Percentiles rank a stretch among this genome's conserved stretches.
Conservation (phyloP, 2,113 vertebrate species). For the Centropus unirufus region DNA sequence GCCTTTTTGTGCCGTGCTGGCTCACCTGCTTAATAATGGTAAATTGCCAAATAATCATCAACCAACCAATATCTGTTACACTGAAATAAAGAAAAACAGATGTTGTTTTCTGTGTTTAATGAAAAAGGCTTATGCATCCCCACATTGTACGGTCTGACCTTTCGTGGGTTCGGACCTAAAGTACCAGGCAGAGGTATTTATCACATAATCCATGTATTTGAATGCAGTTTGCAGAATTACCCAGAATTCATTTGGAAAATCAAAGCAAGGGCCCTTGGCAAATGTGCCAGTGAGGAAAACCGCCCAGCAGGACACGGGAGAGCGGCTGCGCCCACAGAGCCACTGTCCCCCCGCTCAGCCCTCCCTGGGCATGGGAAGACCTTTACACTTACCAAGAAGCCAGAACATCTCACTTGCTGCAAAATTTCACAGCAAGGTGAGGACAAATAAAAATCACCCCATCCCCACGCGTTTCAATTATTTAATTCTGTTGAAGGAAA, state of each 20-base stretch:
- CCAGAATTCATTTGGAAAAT: constrained; percentile 1
- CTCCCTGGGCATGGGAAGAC: background rate
- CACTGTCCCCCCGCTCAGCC: background rate
- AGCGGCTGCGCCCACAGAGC: background rate
- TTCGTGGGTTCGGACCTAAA: background rate
- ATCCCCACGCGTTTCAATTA: background rate
- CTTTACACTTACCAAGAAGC: background rate
- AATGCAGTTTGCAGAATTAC: constrained; percentile 7
- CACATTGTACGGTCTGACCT: background rate
- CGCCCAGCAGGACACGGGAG: background rate
- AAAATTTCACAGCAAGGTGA: background rate
- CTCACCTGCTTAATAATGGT: constrained; percentile 18
- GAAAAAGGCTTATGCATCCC: constrained; percentile 49
- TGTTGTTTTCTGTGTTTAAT: constrained; percentile 50
- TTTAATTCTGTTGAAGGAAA: background rate
- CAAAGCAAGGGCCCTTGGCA: constrained; percentile 8
- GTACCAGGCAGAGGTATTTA: background rate
- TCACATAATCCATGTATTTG: constrained; percentile 1
- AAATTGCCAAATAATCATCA: constrained; percentile 47
- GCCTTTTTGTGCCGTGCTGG: background rate
- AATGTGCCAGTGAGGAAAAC: background rate
- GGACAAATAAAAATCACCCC: background rate
- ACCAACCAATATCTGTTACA: constrained; percentile 11
- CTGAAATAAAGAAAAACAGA: constrained; percentile 56
- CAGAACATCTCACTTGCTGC: background rate